These are phyloP conservation scores for Hippoglossus stenolepis DNA, from an alignment of 2,113 vertebrate species.

Conservation along the genomic window DNA sequence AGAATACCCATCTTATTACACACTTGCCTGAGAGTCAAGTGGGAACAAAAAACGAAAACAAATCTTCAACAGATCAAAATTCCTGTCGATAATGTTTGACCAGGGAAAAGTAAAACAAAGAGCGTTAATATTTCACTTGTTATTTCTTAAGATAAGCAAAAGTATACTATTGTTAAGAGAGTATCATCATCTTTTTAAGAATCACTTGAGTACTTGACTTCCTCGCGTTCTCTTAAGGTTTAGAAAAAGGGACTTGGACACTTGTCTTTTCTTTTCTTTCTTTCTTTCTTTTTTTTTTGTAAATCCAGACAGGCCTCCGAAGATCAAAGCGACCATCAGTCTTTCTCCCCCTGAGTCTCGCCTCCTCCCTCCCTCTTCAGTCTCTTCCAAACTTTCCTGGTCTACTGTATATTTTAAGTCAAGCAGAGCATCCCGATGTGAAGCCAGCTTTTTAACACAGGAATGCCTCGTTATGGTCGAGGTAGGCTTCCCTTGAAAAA, in stretches of 20 bases:
- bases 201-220: conserved; percentile 23
- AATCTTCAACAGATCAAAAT: not conserved
- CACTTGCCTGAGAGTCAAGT: conserved; percentile 31
- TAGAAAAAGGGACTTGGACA: conserved; percentile 49
- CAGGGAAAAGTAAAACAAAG: not conserved
- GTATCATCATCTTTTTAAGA: conserved; percentile 2
- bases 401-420: conserved; percentile 77
- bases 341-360: conserved; percentile 53
- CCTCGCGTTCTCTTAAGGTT: conserved; percentile 43
- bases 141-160: not conserved
- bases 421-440: conserved; percentile 71
- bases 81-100: not conserved
- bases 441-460: conserved; percentile 64
- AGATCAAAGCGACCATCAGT: conserved; percentile 81
- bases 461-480: conserved; percentile 53
- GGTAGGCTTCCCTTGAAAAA: conserved; percentile 48
- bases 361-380: conserved; percentile 62
- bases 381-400: conserved; percentile 69
- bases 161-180: not conserved
- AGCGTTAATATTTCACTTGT: not conserved
- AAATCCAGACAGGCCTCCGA: conserved; percentile 66
- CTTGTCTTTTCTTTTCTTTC: conserved; percentile 21
- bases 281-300: not conserved
- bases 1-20: conserved; percentile 76
- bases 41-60: conserved; percentile 25